Evolutionary conservation across 2,888 invertebrate species (phyloP).

Genomic region (Aspidiotus rigidus): DNA sequence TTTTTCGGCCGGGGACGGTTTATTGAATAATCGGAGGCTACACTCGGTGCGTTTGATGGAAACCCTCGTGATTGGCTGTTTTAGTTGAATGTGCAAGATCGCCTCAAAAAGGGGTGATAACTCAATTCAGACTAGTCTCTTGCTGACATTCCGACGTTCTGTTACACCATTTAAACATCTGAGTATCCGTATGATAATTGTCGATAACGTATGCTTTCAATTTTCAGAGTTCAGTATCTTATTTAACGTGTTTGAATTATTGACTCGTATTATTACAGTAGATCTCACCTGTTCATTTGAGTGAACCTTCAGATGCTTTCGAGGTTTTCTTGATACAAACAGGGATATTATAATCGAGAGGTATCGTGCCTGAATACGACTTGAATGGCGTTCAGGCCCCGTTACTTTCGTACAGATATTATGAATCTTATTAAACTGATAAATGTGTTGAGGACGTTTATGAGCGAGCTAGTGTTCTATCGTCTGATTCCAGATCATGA

Average conservation of each 20-base stretch:
- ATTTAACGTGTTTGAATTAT: neutral
- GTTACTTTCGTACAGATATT: constrained; percentile 27
- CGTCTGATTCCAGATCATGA: too few relatives aligned
- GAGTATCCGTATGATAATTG: constrained; percentile 26
- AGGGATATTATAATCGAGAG: constrained; percentile 25
- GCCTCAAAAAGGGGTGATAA: constrained; percentile 47
- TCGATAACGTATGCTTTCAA: neutral
- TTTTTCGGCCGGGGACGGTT: constrained; percentile 49
- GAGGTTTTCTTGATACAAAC: constrained; percentile 28
- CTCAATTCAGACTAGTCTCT: constrained; percentile 83
- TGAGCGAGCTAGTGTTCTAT: too few relatives aligned
- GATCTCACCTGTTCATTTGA: constrained; percentile 32
- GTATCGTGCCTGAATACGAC: constrained; percentile 21
- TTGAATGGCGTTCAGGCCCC: constrained; percentile 15
- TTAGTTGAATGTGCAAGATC: constrained; percentile 69
- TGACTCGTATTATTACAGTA: neutral
- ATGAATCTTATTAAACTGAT: neutral
- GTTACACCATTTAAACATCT: constrained; percentile 5
- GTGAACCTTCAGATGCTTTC: constrained; percentile 16
- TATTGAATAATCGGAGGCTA: constrained; percentile 40
- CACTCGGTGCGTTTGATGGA: constrained; percentile 50
- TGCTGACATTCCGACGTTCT: constrained; percentile 44
- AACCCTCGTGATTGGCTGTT: constrained; percentile 61
- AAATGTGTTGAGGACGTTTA: too few relatives aligned
- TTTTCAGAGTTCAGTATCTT: neutral